Base-by-base conservation (phyloP, 2,888 invertebrate species). In the Aphodius sticticus region DNA sequence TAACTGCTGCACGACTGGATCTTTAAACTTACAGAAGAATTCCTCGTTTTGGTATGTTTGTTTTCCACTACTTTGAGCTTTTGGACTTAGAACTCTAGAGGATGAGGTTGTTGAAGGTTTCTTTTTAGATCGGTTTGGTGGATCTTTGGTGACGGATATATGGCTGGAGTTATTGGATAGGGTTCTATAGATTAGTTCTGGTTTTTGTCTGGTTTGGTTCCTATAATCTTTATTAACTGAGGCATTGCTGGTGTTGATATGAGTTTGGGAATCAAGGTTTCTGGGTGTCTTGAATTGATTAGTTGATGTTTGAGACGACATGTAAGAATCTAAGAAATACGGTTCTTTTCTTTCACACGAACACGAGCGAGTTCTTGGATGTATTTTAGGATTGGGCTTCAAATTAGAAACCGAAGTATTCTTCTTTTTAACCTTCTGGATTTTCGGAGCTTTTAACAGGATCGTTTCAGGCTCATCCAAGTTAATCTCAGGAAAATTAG, bases 1-100 rank as follows among this genome's bases (percentile, higher is more conserved):
- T 6, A 85, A 74, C 37, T 82, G 79, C 37, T 82, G 76, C 1
- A 84, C 74, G 35, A 12, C 35, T 6, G 36, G 36, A 35, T 74
- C 74, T 74, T 74, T 74, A 9, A 35, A 74, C 14, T 12, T n/a
- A 12, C 9, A 35, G 35, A 74, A 74, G 35, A 35, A 6, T 7
- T 74, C 74, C 35, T 74, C 36, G 53, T 53, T 53, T 12, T 53
- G 3, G 53, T 53, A 53, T 9, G 12, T 12, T 0, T 7, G 53
- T 53, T 7, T 53, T 3, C 9, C 9, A 7, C 9, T 53, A 12
- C 53, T 53, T 53, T 7, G 53, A 9, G 53, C 12, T 53, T 53
- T 53, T 53, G 53, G 53, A 12, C 7, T 53, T 53, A 26, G 26
- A 26, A 26, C 26, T 26, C 26, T 26, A 3, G 26, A 26, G 26